Evolutionary conservation across 2,797 vertebrate genomes (phyloP).

Genomic region (Pseudochaenichthys georgianus): DNA sequence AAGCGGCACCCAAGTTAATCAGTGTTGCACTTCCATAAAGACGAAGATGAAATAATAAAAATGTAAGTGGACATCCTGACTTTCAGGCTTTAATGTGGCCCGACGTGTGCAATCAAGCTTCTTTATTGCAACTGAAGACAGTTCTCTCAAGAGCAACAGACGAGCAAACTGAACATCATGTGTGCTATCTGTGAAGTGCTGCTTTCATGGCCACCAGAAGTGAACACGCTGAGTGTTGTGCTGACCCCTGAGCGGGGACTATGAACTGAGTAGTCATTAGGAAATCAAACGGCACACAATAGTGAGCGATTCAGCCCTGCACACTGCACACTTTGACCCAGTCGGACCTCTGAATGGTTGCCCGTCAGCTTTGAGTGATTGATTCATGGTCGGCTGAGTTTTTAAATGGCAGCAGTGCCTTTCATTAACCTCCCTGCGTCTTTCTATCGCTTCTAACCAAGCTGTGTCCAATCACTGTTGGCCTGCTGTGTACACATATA

Average conservation of each 20-base stretch:
- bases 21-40: neutral
- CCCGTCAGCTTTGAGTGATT: slow-evolving; percentile 48
- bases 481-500: neutral
- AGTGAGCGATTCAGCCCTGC: slow-evolving; percentile 15
- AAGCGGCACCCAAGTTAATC: neutral
- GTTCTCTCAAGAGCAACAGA: neutral
- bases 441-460: slow-evolving; percentile 2
- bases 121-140: neutral
- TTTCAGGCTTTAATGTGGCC: neutral
- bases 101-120: neutral
- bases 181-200: neutral
- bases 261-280: slow-evolving; percentile 28
- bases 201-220: neutral
- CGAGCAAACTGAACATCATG: neutral
- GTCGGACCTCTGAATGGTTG: slow-evolving; percentile 34
- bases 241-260: slow-evolving; percentile 21
- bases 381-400: slow-evolving; percentile 24
- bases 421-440: slow-evolving; percentile 24
- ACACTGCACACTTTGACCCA: slow-evolving; percentile 51
- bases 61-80: neutral
- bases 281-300: slow-evolving; percentile 18
- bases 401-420: slow-evolving; percentile 22
- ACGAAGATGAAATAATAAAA: neutral
- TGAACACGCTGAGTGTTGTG: slow-evolving; percentile 19
- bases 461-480: slow-evolving; percentile 14